Percentiles rank a stretch among this genome's conserved stretches.
These are phyloP conservation scores for Uloborus plumipes DNA, from an alignment of 2,888 invertebrate genomes.

Conservation along the genomic window DNA sequence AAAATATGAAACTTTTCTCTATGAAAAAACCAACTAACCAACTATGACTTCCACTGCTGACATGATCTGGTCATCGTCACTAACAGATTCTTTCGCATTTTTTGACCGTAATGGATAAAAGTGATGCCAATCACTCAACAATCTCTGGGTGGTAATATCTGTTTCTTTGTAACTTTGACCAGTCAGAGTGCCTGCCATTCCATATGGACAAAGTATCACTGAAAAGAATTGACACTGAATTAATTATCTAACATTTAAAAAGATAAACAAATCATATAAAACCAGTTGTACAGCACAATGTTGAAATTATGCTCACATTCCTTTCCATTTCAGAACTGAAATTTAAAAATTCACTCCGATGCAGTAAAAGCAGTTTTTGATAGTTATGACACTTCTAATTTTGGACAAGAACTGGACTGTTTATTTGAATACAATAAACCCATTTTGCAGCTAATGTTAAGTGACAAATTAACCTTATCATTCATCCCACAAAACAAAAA, in stretches of 20 bases:
- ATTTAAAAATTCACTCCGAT: no score
- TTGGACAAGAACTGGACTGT: no score
- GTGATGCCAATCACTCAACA: slow-evolving; percentile 93
- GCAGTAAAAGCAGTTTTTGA: no score
- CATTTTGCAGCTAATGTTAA: no score
- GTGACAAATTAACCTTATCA: no score
- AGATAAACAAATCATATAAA: background rate
- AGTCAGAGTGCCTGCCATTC: slow-evolving; percentile 90
- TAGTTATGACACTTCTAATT: no score
- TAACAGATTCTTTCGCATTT: slow-evolving; percentile 71
- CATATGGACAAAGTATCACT: slow-evolving; percentile 96
- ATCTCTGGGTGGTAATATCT: slow-evolving; percentile 80
- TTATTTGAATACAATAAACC: no score
- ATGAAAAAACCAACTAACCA: slow-evolving; percentile 70
- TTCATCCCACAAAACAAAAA: no score
- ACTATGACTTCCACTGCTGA: slow-evolving; percentile 76
- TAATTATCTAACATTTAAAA: no score
- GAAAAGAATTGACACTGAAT: slow-evolving; percentile 66
- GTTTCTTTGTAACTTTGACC: slow-evolving; percentile 81
- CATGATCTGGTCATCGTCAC: slow-evolving; percentile 72
- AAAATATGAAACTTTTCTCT: no score
- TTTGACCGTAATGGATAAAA: slow-evolving; percentile 83
- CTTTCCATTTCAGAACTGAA: no score
- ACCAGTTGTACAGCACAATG: background rate
- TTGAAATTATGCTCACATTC: background rate